A percentile compares a stretch with the other conserved stretches of the same genome.
Conservation (phyloP, 1,140 invertebrate species). For the Cheumatopsyche charites region DNA sequence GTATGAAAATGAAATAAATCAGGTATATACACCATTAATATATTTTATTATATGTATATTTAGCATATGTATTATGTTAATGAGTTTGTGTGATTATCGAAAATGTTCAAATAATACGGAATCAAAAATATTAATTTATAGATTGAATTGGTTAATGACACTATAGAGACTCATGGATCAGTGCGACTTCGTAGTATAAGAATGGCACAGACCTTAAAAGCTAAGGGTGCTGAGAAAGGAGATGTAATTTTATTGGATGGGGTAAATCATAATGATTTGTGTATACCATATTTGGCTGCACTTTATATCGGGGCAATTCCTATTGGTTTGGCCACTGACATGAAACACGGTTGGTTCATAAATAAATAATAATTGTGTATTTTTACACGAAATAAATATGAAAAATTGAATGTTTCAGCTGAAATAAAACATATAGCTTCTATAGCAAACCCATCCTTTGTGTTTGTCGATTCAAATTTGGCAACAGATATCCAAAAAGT, state of each 20-base stretch:
- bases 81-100: not conserved
- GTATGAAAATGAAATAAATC: slow-evolving; percentile 11
- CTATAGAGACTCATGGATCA: slow-evolving; percentile 52
- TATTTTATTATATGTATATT: not conserved
- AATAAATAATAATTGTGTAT: no score
- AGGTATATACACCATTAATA: slow-evolving; percentile 3
- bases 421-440: slow-evolving; percentile 32
- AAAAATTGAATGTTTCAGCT: slow-evolving; percentile 25
- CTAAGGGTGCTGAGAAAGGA: slow-evolving; percentile 50
- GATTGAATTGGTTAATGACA: slow-evolving; percentile 56
- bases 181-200: slow-evolving; percentile 50
- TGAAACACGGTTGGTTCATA: slow-evolving; percentile 21
- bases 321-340: slow-evolving; percentile 3
- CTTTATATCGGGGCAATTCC: slow-evolving; percentile 50
- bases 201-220: slow-evolving; percentile 51
- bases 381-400: no score
- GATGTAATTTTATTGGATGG: slow-evolving; percentile 54
- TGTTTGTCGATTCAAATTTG: slow-evolving; percentile 22
- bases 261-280: slow-evolving; percentile 52
- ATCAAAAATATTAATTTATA: slow-evolving; percentile 37
- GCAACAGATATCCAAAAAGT: slow-evolving; percentile 11
- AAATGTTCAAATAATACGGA: no score
- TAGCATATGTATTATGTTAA: not conserved
- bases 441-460: slow-evolving; percentile 7
- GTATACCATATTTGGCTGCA: slow-evolving; percentile 53